phyloP scores from a whole-genome alignment of 1,140 invertebrate species.

The Steinernema feltiae region DNA sequence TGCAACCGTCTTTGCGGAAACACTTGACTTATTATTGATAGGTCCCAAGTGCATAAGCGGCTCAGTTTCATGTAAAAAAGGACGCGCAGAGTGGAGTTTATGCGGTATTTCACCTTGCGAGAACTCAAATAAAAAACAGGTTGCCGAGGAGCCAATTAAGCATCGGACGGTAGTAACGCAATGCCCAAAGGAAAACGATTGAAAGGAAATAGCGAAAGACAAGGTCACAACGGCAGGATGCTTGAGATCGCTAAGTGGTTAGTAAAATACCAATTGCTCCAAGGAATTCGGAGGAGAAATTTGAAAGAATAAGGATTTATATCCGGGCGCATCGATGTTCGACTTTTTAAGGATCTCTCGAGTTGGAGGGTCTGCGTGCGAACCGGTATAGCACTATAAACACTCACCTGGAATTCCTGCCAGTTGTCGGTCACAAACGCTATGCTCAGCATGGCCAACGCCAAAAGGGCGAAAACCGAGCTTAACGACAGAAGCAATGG shows the following conservation, averaged over 20 bases:
- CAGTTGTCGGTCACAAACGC: background rate
- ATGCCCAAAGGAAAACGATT: background rate
- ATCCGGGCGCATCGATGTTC: background rate
- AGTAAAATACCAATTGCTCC: too few species aligned
- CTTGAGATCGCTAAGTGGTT: too few species aligned
- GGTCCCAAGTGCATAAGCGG: background rate
- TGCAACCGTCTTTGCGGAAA: background rate
- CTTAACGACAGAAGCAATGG: background rate
- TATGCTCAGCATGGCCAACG: background rate
- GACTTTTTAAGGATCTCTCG: background rate
- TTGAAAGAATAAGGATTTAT: too few species aligned
- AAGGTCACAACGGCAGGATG: conserved; percentile 10
- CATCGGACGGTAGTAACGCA: background rate
- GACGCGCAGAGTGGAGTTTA: background rate
- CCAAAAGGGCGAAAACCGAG: conserved; percentile 4
- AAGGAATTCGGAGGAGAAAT: too few species aligned
- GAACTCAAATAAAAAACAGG: background rate
- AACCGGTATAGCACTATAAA: background rate
- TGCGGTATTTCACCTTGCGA: background rate
- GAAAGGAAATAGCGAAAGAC: background rate
- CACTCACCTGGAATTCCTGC: background rate
- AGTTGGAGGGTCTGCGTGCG: background rate
- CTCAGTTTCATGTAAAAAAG: background rate
- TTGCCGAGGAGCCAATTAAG: background rate
- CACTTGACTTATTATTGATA: too few species aligned